These are phyloP conservation scores for Gymnoscopelus microlampas DNA, from an alignment of 2,797 vertebrate genomes.

Conservation along the genomic window DNA sequence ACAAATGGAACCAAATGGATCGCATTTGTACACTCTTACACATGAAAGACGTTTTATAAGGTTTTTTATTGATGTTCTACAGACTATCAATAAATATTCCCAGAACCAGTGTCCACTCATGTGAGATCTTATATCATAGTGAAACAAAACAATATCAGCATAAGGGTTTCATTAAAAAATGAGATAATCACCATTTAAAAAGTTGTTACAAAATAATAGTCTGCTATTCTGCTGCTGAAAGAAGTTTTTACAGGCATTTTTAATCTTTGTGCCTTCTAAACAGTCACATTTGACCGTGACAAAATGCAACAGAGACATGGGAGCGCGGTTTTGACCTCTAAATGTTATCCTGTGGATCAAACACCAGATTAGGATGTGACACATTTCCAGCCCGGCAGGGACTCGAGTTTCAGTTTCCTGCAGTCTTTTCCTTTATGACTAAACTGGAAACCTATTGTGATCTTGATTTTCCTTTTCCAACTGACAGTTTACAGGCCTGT, in stretches of 20 bases:
- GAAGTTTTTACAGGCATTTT: background rate
- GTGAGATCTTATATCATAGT: background rate
- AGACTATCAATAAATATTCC: slow-evolving; percentile 13
- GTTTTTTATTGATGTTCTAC: slow-evolving; percentile 44
- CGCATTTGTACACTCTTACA: too few species aligned
- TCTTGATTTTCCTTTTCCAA: background rate
- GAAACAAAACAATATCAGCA: background rate
- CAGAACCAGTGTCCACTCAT: background rate
- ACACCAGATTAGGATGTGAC: slow-evolving; percentile 24
- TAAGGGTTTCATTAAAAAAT: background rate
- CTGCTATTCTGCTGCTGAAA: background rate
- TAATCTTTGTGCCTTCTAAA: background rate
- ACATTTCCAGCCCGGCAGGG: slow-evolving; percentile 26
- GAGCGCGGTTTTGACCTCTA: background rate
- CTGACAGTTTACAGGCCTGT: slow-evolving; percentile 9
- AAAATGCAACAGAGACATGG: slow-evolving; percentile 1
- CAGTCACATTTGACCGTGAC: too few species aligned
- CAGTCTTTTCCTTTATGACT: slow-evolving; percentile 50
- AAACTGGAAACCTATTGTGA: slow-evolving; percentile 17
- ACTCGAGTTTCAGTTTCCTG: slow-evolving; percentile 39
- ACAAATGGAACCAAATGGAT: too few species aligned
- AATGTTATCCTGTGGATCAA: slow-evolving; percentile 4
- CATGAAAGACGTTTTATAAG: slow-evolving; percentile 2
- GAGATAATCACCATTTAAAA: too few species aligned
- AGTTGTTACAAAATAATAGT: background rate